A percentile compares a stretch with the other conserved stretches of the same genome.
These are phyloP conservation scores for Falco rusticolus DNA, from an alignment of 2,797 vertebrate species.

Conservation along the genomic window DNA sequence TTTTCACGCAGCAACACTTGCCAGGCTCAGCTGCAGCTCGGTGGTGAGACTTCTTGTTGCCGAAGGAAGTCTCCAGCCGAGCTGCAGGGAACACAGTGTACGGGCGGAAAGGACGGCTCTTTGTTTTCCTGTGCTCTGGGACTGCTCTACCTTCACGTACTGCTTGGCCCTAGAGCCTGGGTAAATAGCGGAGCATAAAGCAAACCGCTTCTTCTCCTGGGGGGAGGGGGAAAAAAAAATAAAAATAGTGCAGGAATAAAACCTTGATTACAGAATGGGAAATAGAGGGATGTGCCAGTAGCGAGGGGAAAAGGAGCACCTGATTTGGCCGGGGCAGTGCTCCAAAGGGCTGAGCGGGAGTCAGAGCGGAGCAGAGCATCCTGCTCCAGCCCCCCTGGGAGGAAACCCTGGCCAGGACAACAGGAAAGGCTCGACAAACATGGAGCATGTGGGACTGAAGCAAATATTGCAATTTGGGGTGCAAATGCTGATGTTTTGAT, in stretches of 20 bases:
- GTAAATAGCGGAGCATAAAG: background rate
- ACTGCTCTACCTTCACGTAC: background rate
- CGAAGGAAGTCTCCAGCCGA: constrained; percentile 59
- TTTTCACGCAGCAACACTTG: background rate
- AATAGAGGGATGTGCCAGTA: background rate
- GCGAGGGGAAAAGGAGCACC: background rate
- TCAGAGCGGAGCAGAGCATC: background rate
- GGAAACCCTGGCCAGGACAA: background rate
- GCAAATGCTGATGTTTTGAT: background rate
- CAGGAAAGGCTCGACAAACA: background rate
- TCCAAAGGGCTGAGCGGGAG: background rate
- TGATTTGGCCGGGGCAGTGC: background rate
- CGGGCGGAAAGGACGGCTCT: background rate
- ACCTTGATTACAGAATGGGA: background rate
- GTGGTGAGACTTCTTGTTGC: background rate
- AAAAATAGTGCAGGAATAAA: background rate
- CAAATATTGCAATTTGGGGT: background rate
- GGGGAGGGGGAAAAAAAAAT: background rate
- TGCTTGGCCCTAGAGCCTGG: background rate
- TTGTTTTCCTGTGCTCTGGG: background rate
- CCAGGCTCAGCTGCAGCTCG: background rate
- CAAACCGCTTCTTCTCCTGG: background rate
- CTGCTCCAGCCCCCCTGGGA: background rate
- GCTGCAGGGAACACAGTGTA: constrained; percentile 35
- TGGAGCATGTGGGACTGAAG: accelerated